Evolutionary conservation across 2,113 vertebrate genomes (phyloP).

Genomic region (Recurvirostra avosetta): DNA sequence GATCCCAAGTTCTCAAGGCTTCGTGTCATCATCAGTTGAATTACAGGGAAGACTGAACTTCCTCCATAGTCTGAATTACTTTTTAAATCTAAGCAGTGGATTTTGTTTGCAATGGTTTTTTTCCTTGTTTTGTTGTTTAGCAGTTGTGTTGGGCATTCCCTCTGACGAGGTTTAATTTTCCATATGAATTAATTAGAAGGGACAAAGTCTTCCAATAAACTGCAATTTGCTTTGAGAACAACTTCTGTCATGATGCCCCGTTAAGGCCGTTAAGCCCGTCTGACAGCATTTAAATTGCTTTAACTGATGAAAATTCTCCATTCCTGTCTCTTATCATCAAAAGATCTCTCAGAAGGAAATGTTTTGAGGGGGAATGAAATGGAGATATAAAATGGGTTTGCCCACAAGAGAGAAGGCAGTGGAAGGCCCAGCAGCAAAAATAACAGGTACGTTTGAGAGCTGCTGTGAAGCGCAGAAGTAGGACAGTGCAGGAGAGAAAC

Average conservation of each 20-base stretch:
- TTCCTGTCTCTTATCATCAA: background rate
- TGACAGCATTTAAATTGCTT: background rate
- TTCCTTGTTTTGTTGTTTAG: background rate
- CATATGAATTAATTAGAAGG: background rate
- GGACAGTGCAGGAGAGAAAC: background rate
- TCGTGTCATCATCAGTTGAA: background rate
- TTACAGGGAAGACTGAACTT: background rate
- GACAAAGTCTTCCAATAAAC: background rate
- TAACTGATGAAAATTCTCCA: background rate
- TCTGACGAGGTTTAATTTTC: background rate
- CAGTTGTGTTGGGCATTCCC: background rate
- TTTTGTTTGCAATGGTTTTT: background rate
- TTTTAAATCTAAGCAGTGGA: background rate
- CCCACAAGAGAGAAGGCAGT: background rate
- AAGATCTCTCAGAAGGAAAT: background rate
- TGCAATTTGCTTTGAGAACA: background rate
- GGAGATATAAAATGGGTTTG: background rate
- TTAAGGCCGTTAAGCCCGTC: background rate
- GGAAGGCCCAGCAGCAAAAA: background rate
- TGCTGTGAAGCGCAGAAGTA: background rate
- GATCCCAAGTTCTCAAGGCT: background rate
- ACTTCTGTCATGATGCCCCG: background rate
- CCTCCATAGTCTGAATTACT: background rate
- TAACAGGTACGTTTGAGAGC: background rate
- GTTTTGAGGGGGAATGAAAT: background rate